These are phyloP conservation scores for Apodemus speciosus DNA, from an alignment of 2,113 vertebrate genomes.

Conservation along the genomic window DNA sequence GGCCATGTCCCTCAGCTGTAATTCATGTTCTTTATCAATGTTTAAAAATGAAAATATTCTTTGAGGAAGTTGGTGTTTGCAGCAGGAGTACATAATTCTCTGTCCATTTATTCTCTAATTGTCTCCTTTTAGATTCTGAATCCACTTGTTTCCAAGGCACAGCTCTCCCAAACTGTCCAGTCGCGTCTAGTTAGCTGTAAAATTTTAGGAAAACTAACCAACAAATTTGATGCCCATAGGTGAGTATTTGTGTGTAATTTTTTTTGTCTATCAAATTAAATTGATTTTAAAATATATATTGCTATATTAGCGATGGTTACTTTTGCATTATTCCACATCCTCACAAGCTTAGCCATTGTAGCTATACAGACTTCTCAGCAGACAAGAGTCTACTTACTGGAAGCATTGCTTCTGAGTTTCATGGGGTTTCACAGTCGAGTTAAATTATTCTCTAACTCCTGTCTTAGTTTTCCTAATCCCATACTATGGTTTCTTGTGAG, in stretches of 20 bases:
- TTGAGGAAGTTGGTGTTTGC: slow-evolving; percentile 30
- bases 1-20: not conserved
- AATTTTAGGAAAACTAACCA: slow-evolving; percentile 93
- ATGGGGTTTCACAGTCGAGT: not conserved
- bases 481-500: not conserved
- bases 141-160: slow-evolving; percentile 93
- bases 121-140: slow-evolving; percentile 90
- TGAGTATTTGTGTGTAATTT: slow-evolving; percentile 86
- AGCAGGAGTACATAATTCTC: not conserved
- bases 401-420: slow-evolving; percentile 35
- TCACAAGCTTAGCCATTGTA: slow-evolving; percentile 49
- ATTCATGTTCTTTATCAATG: slow-evolving; percentile 33
- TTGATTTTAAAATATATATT: slow-evolving; percentile 35
- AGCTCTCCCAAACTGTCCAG: slow-evolving; percentile 93
- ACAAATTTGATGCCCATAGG: slow-evolving; percentile 93
- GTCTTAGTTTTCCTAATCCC: not conserved
- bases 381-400: not conserved
- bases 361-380: slow-evolving; percentile 34
- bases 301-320: slow-evolving; percentile 15
- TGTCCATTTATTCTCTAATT: slow-evolving; percentile 55
- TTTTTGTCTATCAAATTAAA: slow-evolving; percentile 44
- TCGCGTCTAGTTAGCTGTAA: slow-evolving; percentile 94
- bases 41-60: slow-evolving; percentile 19
- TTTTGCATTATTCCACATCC: slow-evolving; percentile 12
- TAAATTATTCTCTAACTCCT: not conserved